These are phyloP conservation scores for Aplysina aerophoba DNA, from an alignment of 37 sponge, comb jelly and placozoan genomes.

Conservation along the genomic window DNA sequence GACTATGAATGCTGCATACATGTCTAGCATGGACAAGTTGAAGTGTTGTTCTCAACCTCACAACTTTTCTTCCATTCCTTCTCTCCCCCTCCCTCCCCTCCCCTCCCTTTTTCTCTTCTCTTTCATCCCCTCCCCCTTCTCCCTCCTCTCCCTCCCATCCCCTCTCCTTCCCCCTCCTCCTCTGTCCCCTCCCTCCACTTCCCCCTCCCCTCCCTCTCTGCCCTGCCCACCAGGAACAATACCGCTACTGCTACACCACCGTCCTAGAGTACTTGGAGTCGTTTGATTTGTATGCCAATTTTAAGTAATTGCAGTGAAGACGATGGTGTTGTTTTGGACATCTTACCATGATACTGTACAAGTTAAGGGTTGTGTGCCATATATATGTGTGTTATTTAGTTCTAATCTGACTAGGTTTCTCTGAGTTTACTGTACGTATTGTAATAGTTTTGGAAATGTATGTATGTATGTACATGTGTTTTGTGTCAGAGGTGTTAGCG, in stretches of 20 bases:
- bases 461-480: too few relatives aligned
- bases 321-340: too few relatives aligned
- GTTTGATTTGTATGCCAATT: constrained; percentile 46
- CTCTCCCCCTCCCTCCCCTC: neutral
- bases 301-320: constrained; percentile 39
- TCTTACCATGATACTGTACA: too few relatives aligned
- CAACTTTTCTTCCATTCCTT: too few relatives aligned
- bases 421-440: too few relatives aligned
- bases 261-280: constrained; percentile 46
- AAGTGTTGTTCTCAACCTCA: neutral
- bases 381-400: too few relatives aligned
- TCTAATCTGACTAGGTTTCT: too few relatives aligned
- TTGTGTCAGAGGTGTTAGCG: too few relatives aligned
- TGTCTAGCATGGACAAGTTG: neutral
- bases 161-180: neutral
- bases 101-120: neutral
- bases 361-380: too few relatives aligned
- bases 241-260: constrained; percentile 36
- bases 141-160: neutral
- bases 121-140: neutral
- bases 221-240: constrained; percentile 28
- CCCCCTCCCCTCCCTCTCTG: neutral
- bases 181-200: neutral
- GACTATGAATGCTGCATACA: neutral
- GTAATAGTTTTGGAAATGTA: too few relatives aligned